phyloP scores from a whole-genome alignment of 1,140 invertebrate species.

The Drosophila obscura region DNA sequence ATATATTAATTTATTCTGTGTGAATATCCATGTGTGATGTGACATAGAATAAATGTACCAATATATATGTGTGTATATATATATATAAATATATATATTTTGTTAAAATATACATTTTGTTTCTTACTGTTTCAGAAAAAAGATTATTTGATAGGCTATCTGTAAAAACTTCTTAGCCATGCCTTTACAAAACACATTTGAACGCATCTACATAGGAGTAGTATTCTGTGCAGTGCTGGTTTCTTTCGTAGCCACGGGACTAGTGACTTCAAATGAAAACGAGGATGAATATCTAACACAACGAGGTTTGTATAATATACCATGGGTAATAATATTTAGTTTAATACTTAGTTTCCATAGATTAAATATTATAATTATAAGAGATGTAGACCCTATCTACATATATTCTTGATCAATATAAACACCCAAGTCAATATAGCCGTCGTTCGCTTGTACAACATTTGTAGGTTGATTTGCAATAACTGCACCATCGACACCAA shows the following conservation, averaged over 20 bases:
- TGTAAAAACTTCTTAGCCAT: conserved; percentile 30
- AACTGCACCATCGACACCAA: too few relatives aligned
- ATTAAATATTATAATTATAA: too few relatives aligned
- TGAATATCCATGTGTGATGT: too few relatives aligned
- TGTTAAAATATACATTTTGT: too few relatives aligned
- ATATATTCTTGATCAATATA: background rate
- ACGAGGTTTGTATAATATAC: conserved; percentile 47
- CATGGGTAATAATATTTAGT: background rate
- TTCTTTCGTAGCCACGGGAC: conserved; percentile 19
- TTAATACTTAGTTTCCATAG: too few relatives aligned
- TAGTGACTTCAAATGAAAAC: conserved; percentile 65
- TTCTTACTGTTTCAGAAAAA: conserved; percentile 9
- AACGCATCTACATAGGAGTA: conserved; percentile 16
- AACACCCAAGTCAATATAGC: background rate
- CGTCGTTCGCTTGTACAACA: too few relatives aligned
- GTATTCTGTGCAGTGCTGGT: conserved; percentile 26
- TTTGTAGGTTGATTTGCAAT: too few relatives aligned
- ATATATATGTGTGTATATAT: background rate
- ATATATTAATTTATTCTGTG: too few relatives aligned
- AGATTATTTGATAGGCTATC: background rate
- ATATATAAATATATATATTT: too few relatives aligned
- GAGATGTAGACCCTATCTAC: too few relatives aligned
- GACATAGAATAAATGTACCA: too few relatives aligned
- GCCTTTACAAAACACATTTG: conserved; percentile 10
- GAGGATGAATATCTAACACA: conserved; percentile 79